Evolutionary conservation across 2,888 invertebrate species (phyloP), one percentile per base, ranked within the genome.

Genomic region (Lysandra coridon): DNA sequence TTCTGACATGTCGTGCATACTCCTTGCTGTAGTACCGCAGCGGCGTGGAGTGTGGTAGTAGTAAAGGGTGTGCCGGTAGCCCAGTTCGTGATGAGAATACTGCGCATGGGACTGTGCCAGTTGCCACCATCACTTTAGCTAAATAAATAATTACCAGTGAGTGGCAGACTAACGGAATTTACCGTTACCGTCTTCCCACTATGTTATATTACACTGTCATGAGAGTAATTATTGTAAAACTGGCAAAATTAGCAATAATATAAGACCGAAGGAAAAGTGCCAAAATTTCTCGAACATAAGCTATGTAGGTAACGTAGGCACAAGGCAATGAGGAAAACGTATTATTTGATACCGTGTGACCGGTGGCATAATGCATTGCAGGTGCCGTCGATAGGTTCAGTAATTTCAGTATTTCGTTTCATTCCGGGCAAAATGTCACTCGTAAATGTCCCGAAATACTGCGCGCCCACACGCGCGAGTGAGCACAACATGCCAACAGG

Each of bases 361-460:
- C 12, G 23, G 62, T 62, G n/a, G 62, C 62, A 7, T 10, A 30
- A 4, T 30, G 12, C 30, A 10, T 1, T 64, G 23, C 64, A 30
- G 30, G 64, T 64, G 64, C 14, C 5, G 69, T 69, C 12, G 69
- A 14, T 69, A 37, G 12, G 69, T 14, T 69, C 10, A 12, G 69
- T 37, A 14, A 69, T 69, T 69, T 69, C 69, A 33, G 14, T 44
- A 33, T 69, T 69, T 1, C 69, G 14, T 69, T 69, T 33, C 69
- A 69, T 69, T 69, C 69, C 69, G 69, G 2, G 69, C 69, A 69
- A 69, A 69, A 69, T 69, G 69, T 69, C 69, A 69, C 12, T 33
- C 33, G 69, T 37, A 37, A 69, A 33, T 69, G 33, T 69, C 69
- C 69, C 33, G 33, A 69, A 69, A 69, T 69, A 69, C 69, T 69